Percentiles rank a stretch among this genome's conserved stretches.
Evolutionary conservation across 2,113 vertebrate species (phyloP).

Genomic region (Machaerirhynchus nigripectus): DNA sequence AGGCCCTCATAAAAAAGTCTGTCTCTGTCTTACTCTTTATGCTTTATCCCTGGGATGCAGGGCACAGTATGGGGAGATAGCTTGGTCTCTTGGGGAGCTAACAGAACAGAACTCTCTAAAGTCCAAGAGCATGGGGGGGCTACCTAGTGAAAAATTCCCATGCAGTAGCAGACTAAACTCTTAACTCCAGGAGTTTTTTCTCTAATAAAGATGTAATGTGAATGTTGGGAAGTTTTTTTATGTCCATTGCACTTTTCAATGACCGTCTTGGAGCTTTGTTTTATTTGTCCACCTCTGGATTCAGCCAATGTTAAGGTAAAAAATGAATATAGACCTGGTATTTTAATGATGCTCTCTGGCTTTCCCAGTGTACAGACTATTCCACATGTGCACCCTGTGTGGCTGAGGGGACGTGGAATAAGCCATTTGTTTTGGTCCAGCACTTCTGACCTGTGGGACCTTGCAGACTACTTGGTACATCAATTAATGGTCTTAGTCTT

Average conservation of each 20-base stretch:
- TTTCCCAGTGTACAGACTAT: neutral
- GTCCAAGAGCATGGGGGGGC: neutral
- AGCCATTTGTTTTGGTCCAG: neutral
- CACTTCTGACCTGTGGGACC: neutral
- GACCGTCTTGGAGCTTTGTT: neutral
- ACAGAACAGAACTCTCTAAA: neutral
- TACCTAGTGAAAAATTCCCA: neutral
- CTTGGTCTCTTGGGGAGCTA: neutral
- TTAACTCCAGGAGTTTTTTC: neutral
- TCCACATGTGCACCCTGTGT: neutral
- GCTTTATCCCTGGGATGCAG: neutral
- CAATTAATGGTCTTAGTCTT: neutral
- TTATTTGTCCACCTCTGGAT: neutral
- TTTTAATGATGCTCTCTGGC: neutral
- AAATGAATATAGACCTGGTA: neutral
- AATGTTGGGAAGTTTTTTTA: neutral
- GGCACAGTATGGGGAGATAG: too few relatives aligned
- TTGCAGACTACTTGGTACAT: neutral
- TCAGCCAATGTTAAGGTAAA: neutral
- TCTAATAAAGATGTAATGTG: neutral
- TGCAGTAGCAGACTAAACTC: neutral
- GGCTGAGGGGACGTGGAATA: neutral
- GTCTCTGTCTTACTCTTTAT: neutral
- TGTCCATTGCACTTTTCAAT: neutral
- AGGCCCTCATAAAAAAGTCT: neutral